Percentiles rank a stretch among this genome's conserved stretches.
These are phyloP conservation scores for Iphiclides podalirius DNA, from an alignment of 2,888 invertebrate genomes.

Conservation along the genomic window DNA sequence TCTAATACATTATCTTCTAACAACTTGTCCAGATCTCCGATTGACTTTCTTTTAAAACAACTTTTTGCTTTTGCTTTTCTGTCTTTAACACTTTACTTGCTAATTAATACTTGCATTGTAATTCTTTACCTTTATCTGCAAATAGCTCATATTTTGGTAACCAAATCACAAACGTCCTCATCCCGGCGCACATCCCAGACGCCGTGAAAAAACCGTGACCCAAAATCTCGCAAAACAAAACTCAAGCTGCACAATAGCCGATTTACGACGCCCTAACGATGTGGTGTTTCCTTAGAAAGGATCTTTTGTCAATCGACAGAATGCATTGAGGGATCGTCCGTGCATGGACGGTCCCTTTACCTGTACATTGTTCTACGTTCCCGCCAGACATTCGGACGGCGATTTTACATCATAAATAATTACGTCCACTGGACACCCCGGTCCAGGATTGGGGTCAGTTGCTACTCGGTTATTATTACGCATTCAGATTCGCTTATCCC, in stretches of 20 bases:
- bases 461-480: constrained; percentile 71
- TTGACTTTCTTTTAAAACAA: too few species aligned
- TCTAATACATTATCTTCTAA: too few species aligned
- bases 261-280: constrained; percentile 77
- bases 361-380: too few species aligned
- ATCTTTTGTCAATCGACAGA: constrained; percentile 77
- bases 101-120: too few species aligned
- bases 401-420: constrained; percentile 72
- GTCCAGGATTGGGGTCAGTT: constrained; percentile 66
- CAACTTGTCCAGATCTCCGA: too few species aligned
- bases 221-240: constrained; percentile 76
- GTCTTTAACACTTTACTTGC: too few species aligned
- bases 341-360: constrained; percentile 71
- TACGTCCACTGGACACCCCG: constrained; percentile 71
- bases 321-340: constrained; percentile 70
- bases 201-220: constrained; percentile 77
- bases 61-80: too few species aligned
- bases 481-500: constrained; percentile 65
- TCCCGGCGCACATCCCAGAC: constrained; percentile 57
- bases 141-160: too few species aligned
- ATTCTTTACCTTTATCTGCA: too few species aligned
- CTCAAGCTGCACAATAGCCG: constrained; percentile 69
- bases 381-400: constrained; percentile 71
- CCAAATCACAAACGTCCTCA: constrained; percentile 26
- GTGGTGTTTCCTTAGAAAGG: constrained; percentile 78